Evolutionary conservation across 2,888 invertebrate species (phyloP), one percentile per base, ranked within the genome.

Genomic region (Limnephilus auricula): DNA sequence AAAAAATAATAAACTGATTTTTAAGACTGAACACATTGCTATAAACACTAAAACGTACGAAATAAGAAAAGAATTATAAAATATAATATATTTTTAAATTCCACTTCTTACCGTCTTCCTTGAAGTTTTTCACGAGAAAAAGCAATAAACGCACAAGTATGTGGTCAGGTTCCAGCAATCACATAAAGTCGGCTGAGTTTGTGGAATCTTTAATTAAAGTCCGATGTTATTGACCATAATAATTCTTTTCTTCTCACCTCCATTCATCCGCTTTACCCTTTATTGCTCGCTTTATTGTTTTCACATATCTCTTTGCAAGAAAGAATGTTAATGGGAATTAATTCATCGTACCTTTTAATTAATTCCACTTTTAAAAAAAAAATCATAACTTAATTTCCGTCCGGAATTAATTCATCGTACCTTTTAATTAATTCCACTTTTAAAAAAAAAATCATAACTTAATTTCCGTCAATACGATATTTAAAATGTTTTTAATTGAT

Each of bases 131-230:
- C 30, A 18, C 15, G 37, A 25, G 37, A 37, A 18, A 82, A 83
- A 83, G 31, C 83, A 83, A 83, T 83, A 83, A 34, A 65, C 25
- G 65, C 65, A 65, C 25, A 65, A 65, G 25, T 65, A n/a, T 65
- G 50, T 6, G 50, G 6, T 65, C 50, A 65, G 9, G 65, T 65
- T n/a, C 65, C 65, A 65, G 65, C 25, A 65, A 65, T 65, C 65
- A 65, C 65, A 65, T 65, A 65, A 65, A 65, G 65, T 65, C 65
- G 65, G 65, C 9, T 6, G 65, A 25, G 65, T n/a, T 25, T n/a
- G 65, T 25, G 65, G 65, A 65, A 65, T 83, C 83, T 83, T 83
- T 37, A 83, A 83, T 83, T 83, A 83, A 83, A 83, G 83, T 9
- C 83, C 37, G 65, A 25, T 65, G 83, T 32, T 83, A 83, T 83